Evolutionary conservation across 64 coral and sea anemone genomes (phyloP).

Genomic region (Trachythela sp.): DNA sequence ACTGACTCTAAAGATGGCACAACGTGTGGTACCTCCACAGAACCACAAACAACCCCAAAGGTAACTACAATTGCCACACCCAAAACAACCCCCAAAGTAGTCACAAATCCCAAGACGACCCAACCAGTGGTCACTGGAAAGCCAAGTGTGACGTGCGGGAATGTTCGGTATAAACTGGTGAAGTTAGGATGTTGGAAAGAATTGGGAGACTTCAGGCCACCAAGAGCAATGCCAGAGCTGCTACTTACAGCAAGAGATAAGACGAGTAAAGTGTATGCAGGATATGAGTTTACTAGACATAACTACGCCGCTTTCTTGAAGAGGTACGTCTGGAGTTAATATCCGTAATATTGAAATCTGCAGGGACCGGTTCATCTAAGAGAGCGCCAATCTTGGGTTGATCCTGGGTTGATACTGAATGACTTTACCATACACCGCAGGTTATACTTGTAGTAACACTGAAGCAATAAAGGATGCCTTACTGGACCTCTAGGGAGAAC

Average conservation of each 20-base stretch:
- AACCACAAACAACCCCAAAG: not conserved
- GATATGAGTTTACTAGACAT: not conserved
- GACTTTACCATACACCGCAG: too few relatives aligned
- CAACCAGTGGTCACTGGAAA: not conserved
- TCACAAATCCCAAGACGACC: not conserved
- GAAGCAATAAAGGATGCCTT: too few relatives aligned
- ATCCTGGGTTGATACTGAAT: too few relatives aligned
- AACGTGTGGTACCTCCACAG: not conserved
- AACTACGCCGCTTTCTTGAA: not conserved
- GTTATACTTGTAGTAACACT: too few relatives aligned
- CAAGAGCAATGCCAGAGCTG: not conserved
- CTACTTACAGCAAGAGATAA: not conserved
- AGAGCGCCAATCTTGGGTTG: too few relatives aligned
- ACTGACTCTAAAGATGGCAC: not conserved
- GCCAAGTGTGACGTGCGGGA: not conserved
- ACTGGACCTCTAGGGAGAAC: too few relatives aligned
- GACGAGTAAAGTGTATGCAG: not conserved
- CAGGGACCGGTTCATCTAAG: too few relatives aligned
- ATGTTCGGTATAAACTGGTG: not conserved
- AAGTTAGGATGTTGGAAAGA: slow-evolving; percentile 14
- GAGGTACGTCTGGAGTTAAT: not conserved
- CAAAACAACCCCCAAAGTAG: not conserved
- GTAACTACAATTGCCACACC: not conserved
- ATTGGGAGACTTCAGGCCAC: not conserved
- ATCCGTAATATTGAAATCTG: too few relatives aligned